Evolutionary conservation across 2,888 invertebrate genomes (phyloP), one percentile per base, ranked within the genome.

Genomic region (Eucriotettix oculatus): DNA sequence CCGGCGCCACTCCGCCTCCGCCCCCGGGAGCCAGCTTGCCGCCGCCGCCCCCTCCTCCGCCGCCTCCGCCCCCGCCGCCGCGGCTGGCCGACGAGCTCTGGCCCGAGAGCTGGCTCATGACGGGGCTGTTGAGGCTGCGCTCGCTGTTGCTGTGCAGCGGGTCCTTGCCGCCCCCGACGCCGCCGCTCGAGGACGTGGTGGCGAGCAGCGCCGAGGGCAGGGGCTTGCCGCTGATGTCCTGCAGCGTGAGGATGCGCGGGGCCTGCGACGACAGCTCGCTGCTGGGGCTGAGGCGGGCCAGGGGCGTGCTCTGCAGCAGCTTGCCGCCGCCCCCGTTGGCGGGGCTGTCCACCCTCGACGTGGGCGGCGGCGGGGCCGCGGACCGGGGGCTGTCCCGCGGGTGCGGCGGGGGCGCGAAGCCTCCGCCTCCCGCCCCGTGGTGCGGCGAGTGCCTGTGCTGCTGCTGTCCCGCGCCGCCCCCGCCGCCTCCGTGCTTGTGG

Each of bases 221-320:
- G 0, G 93, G 93, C 70, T 93, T 93, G 0, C 94, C 94, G 64
- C 93, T 93, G 69, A 94, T 92, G 71, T 94, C 94, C 72, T 93
- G 90, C 44, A 94, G 76, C 0, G 94, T 94, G n/a, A 94, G 76
- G 68, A 95, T 95, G 65, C 94, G 78, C 0, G 94, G 93, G n/a
- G 73, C 71, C 68, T 92, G 92, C 11, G 87, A 85, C 66, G 93
- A 93, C 64, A 94, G 75, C 73, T 94, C 94, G 68, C 92, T 92
- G 69, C 93, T 93, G 0, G 94, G 94, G 66, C 93, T 93, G 40
- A 94, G 76, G 63, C 94, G 78, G 3, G 94, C 94, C 55, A 95
- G 74, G 7, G 94, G 95, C 0, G 94, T 94, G 65, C 90, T 91
- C 73, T 87, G 83, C 65, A 67, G 68, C 60, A 65, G 68, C 42